phyloP scores from a whole-genome alignment of 2,797 vertebrate species.

The Taenioides sp. region DNA sequence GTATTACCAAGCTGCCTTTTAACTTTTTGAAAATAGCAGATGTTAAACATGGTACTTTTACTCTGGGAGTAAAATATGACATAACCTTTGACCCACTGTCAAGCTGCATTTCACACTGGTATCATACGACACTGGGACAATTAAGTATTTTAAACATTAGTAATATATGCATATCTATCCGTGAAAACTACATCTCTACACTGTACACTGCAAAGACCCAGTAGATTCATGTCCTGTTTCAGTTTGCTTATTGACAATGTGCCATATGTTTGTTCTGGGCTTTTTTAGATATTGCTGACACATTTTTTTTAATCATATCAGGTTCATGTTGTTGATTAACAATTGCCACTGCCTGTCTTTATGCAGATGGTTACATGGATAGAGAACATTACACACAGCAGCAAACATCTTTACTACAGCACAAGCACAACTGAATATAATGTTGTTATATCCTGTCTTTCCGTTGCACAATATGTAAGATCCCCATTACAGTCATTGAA shows the following conservation, averaged over 20 bases:
- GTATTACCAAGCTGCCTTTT: conserved; percentile 38
- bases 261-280: conserved; percentile 63
- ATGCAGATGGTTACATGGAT: conserved; percentile 41
- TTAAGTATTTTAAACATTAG: neutral
- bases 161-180: neutral
- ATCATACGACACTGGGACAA: conserved; percentile 28
- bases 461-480: neutral
- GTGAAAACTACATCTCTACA: conserved; percentile 2
- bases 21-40: conserved; percentile 24
- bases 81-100: conserved; percentile 21
- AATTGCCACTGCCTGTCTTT: conserved; percentile 34
- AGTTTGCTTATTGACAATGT: conserved; percentile 55
- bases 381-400: conserved; percentile 20
- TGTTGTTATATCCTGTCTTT: neutral
- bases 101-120: conserved; percentile 22
- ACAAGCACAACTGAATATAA: neutral
- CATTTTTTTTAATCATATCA: conserved; percentile 33
- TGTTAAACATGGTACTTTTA: conserved; percentile 36
- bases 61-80: conserved; percentile 49
- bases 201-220: neutral
- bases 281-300: conserved; percentile 35
- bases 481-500: neutral
- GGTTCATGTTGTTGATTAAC: conserved; percentile 38
- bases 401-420: conserved; percentile 13
- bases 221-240: neutral